phyloP scores from a whole-genome alignment of 1,140 invertebrate genomes.

The Condylostylus longicornis region DNA sequence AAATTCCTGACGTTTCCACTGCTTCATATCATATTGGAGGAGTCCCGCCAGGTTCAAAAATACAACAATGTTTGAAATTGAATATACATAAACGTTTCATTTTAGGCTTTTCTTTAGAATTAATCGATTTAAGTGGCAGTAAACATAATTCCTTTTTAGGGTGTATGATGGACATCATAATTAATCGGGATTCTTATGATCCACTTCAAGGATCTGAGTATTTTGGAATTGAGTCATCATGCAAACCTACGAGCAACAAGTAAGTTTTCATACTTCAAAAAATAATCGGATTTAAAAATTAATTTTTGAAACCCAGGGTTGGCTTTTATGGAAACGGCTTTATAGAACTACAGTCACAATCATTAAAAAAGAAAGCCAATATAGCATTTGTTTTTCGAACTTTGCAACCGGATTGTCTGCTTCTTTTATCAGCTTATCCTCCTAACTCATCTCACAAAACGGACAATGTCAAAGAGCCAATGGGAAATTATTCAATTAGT shows the following conservation, averaged over 20 bases:
- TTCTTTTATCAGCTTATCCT: slow-evolving; percentile 57
- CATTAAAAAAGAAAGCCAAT: slow-evolving; percentile 45
- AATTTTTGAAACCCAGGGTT: slow-evolving; percentile 36
- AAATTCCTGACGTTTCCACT: slow-evolving; percentile 46
- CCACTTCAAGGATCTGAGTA: slow-evolving; percentile 44
- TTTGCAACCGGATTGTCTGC: slow-evolving; percentile 47
- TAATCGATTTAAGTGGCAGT: too few relatives aligned
- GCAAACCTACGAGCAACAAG: slow-evolving; percentile 42
- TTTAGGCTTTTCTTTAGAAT: slow-evolving; percentile 21
- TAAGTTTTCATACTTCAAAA: slow-evolving; percentile 34
- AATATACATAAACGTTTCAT: background rate
- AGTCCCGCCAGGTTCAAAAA: slow-evolving; percentile 46
- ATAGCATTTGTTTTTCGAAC: slow-evolving; percentile 69
- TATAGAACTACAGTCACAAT: slow-evolving; percentile 52
- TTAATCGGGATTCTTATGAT: slow-evolving; percentile 46
- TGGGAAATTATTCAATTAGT: slow-evolving; percentile 51
- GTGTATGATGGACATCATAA: slow-evolving; percentile 63
- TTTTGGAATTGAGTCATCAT: slow-evolving; percentile 62
- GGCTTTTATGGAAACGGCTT: slow-evolving; percentile 68
- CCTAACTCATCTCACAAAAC: slow-evolving; percentile 35
- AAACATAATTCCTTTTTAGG: slow-evolving; percentile 58
- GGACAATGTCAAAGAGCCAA: slow-evolving; percentile 28
- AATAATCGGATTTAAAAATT: background rate
- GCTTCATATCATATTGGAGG: slow-evolving; percentile 65
- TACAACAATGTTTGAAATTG: background rate